A percentile compares a stretch with the other conserved stretches of the same genome.
Evolutionary conservation across 2,888 invertebrate genomes (phyloP).

Genomic region (Harpalus rubripes): DNA sequence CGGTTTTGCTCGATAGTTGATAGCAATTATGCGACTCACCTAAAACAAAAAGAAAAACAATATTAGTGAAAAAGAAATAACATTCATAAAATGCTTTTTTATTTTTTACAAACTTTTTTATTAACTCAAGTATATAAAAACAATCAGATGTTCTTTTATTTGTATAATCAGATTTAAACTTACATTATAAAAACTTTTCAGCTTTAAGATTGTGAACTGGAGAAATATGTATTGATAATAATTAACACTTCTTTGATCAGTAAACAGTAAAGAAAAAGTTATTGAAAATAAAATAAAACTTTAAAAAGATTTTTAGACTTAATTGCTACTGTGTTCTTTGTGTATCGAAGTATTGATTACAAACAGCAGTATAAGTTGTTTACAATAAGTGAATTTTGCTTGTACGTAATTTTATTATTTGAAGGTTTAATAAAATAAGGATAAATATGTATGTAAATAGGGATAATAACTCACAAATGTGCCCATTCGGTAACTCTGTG

Average conservation of each 20-base stretch:
- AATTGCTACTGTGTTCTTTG: neutral
- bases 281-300: conserved; percentile 1
- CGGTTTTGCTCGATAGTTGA: too few species aligned
- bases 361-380: too few species aligned
- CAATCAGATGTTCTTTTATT: conserved; percentile 2
- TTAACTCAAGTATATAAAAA: conserved; percentile 1
- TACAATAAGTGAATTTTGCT: too few species aligned
- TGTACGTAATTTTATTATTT: neutral
- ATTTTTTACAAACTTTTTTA: neutral
- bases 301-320: neutral
- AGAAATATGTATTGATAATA: neutral
- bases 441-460: neutral
- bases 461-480: neutral
- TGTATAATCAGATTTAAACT: conserved; percentile 17
- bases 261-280: neutral
- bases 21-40: too few species aligned
- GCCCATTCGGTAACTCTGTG: too few species aligned
- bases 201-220: neutral
- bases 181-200: neutral
- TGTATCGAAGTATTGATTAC: neutral
- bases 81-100: too few species aligned
- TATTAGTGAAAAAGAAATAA: too few species aligned
- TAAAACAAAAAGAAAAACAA: too few species aligned
- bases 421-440: neutral
- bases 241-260: conserved; percentile 9